Evolutionary conservation across 2,888 invertebrate species (phyloP).

Genomic region (Pyrrhia umbra): DNA sequence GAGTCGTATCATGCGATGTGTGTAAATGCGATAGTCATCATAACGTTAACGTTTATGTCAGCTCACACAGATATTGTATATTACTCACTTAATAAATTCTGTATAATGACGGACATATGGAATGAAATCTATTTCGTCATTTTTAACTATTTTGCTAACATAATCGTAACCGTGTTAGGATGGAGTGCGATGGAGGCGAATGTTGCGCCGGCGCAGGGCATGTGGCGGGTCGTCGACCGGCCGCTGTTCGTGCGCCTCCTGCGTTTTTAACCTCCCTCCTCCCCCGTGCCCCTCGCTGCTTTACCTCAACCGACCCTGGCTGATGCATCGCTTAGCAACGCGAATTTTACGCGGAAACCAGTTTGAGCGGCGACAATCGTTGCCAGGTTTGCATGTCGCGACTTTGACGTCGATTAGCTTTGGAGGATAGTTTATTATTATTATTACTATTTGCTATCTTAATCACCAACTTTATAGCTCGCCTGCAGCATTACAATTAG

Average conservation of each 20-base stretch:
- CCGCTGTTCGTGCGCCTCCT: conserved; percentile 87
- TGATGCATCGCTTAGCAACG: conserved; percentile 88
- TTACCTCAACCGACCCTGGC: conserved; percentile 84
- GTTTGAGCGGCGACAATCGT: conserved; percentile 83
- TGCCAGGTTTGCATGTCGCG: conserved; percentile 72
- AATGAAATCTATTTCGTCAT: conserved; percentile 20
- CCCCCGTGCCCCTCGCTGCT: conserved; percentile 77
- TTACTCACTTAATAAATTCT: conserved; percentile 9
- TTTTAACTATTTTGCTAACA: conserved; percentile 73
- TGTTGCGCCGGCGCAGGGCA: conserved; percentile 87
- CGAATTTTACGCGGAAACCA: conserved; percentile 89
- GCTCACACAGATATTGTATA: conserved; percentile 16
- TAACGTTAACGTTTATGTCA: conserved; percentile 22
- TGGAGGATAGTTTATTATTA: conserved; percentile 40
- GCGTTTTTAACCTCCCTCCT: conserved; percentile 82
- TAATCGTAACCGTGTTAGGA: conserved; percentile 82
- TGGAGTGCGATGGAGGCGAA: conserved; percentile 80
- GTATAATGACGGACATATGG: conserved; percentile 18
- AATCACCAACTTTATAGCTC: conserved; percentile 21
- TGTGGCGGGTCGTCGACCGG: conserved; percentile 89
- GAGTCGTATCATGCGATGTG: conserved; percentile 2
- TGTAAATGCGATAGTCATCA: conserved; percentile 13
- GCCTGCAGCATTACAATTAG: conserved; percentile 21
- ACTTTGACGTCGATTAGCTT: conserved; percentile 68
- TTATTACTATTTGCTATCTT: conserved; percentile 37